phyloP scores from a whole-genome alignment of 2,113 vertebrate genomes.

The Hemibates koningsi region DNA sequence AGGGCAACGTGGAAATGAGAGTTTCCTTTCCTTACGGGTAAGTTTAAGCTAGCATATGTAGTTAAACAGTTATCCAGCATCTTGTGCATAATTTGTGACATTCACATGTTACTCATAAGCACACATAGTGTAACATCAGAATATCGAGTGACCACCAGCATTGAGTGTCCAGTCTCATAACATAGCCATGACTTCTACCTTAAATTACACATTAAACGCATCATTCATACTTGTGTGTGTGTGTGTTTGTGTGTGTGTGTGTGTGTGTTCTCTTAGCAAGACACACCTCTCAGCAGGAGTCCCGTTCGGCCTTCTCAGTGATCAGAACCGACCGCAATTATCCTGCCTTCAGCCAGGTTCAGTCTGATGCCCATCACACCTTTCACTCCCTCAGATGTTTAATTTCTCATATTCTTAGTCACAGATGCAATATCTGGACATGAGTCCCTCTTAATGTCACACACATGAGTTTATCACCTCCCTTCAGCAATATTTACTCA shows the following conservation, averaged over 20 bases:
- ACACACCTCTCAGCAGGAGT: neutral
- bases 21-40: neutral
- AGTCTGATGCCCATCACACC: neutral
- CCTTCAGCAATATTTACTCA: neutral
- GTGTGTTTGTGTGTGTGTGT: neutral
- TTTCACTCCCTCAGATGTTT: neutral
- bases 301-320: constrained; percentile 27
- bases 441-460: neutral
- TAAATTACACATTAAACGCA: neutral
- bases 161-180: neutral
- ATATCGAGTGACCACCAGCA: neutral
- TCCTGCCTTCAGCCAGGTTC: neutral
- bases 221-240: neutral
- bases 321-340: neutral
- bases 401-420: neutral
- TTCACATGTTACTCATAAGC: neutral
- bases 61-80: neutral
- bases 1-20: neutral
- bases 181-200: neutral
- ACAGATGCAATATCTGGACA: neutral
- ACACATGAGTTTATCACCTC: neutral
- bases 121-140: neutral
- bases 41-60: neutral
- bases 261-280: neutral
- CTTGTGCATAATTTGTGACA: neutral